Evolutionary conservation across 1,140 invertebrate genomes (phyloP), one percentile per base, ranked within the genome.

Genomic region (Dufourea novaeangliae): DNA sequence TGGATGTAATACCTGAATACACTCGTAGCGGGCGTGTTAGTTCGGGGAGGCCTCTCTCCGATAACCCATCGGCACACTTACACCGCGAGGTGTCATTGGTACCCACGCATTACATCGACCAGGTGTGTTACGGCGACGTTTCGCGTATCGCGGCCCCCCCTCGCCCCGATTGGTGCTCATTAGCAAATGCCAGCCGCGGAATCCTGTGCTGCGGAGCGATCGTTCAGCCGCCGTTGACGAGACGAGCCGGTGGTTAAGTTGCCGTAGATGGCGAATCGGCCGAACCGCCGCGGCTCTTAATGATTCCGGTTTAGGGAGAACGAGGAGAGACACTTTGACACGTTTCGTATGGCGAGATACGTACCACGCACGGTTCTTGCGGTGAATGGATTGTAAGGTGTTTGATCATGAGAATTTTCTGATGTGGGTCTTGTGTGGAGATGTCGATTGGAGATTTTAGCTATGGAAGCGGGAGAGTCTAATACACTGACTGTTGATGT

Each of bases 1-100:
- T 86, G 85, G 87, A 87, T 90, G 90, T 91, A 90, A 91, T 91
- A 90, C 89, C 90, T 89, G 87, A 89, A 89, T 89, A 89, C 87
- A 85, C 84, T 86, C 86, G 88, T 90, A 89, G 80, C 86, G 84
- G 85, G 80, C 80, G 81, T 84, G 85, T 87, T 50, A 50, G 20
- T 85, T 87, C n/a, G n/a, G 78, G 79, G 66, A 70, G 75, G 68
- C 78, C 75, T 61, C 68, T 78, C 41, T 17, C 41, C 46, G 83
- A 88, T 87, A 86, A 83, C 80, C 80, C 72, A 79, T 74, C 71
- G 71, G 67, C 85, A 80, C 84, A 85, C 83, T 83, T 85, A 56
- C 83, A 83, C 54, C 71, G 71, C 72, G 78, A 79, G 72, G 78
- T 76, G 78, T 68, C 63, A 79, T 79, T 64, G 72, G 72, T 67